Conservation (phyloP, 1,140 invertebrate species). For the Formica selysi region DNA sequence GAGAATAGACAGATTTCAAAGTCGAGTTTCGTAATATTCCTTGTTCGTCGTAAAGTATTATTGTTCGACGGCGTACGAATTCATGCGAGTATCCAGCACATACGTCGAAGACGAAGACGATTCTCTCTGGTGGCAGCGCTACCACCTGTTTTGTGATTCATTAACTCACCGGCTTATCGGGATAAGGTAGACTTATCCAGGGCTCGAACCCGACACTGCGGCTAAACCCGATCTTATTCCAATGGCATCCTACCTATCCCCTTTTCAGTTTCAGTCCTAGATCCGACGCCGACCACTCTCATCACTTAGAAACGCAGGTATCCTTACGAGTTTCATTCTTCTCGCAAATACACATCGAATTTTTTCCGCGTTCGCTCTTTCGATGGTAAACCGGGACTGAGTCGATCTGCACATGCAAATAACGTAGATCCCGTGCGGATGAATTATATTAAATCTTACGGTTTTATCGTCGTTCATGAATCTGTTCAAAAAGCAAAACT, state of each 20-base stretch:
- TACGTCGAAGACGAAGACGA: conserved; percentile 61
- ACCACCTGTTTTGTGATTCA: conserved; percentile 87
- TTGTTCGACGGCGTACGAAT: conserved; percentile 45
- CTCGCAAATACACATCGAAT: conserved; percentile 19
- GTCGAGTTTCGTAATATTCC: background rate
- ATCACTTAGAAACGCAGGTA: conserved; percentile 42
- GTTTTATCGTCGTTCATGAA: background rate
- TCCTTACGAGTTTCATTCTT: conserved; percentile 48
- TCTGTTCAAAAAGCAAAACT: background rate
- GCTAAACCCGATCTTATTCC: conserved; percentile 87
- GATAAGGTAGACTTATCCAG: conserved; percentile 86
- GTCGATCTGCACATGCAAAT: background rate
- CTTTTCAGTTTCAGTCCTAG: conserved; percentile 80
- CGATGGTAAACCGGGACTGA: background rate
- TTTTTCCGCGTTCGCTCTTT: background rate
- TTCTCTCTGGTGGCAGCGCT: conserved; percentile 73
- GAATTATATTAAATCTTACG: background rate
- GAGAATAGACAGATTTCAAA: background rate
- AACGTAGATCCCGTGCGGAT: background rate
- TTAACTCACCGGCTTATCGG: conserved; percentile 87
- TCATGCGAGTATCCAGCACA: conserved; percentile 22
- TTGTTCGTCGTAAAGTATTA: conserved; percentile 24
- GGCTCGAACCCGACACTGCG: conserved; percentile 85
- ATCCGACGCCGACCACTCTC: conserved; percentile 27
- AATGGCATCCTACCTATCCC: conserved; percentile 84